Percentiles rank a stretch among this genome's conserved stretches.
Conservation (phyloP, 2,113 vertebrate species). For the Sialia sialis region DNA sequence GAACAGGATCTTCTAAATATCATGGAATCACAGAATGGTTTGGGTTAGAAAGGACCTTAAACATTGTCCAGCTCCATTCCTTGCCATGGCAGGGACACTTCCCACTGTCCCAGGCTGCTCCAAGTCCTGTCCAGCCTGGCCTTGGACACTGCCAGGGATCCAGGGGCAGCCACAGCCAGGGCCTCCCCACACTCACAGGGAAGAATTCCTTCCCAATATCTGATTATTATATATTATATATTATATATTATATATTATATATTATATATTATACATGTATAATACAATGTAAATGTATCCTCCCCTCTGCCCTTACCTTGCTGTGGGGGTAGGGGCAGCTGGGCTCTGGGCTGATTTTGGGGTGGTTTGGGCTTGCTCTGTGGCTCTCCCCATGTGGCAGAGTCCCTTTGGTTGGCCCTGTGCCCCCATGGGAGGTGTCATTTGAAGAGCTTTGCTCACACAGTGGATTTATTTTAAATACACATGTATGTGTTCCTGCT, state of each 20-base stretch:
- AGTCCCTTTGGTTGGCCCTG: fast-evolving
- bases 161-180: not conserved
- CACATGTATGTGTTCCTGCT: fast-evolving
- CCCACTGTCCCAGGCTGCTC: fast-evolving
- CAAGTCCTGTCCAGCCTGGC: fast-evolving
- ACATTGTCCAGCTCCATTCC: fast-evolving
- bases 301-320: not conserved
- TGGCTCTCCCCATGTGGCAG: not conserved
- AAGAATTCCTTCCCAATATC: not conserved
- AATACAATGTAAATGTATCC: not conserved
- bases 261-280: fast-evolving
- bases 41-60: not conserved
- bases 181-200: fast-evolving
- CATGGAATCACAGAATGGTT: not conserved
- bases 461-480: not conserved
- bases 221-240: not conserved
- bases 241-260: not conserved
- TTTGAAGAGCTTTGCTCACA: not conserved
- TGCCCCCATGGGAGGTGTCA: not conserved
- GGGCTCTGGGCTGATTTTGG: not conserved
- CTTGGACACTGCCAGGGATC: not conserved
- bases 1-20: not conserved
- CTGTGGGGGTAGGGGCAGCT: not conserved
- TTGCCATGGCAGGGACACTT: not conserved
- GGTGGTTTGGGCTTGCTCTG: fast-evolving